Evolutionary conservation across 2,797 vertebrate species (phyloP).

Genomic region (Coreius guichenoti): DNA sequence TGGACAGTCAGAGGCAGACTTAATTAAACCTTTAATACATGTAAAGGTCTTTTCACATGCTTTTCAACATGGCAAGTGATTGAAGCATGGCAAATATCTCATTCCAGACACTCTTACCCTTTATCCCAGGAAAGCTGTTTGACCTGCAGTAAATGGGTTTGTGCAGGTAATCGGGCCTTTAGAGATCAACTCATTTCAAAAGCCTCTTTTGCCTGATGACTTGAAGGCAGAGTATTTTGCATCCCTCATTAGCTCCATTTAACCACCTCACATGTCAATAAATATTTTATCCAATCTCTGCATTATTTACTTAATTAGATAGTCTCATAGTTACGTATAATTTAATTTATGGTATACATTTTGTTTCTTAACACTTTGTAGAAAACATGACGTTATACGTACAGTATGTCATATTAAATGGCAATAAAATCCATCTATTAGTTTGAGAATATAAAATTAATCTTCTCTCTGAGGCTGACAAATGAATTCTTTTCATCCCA

Average conservation of each 20-base stretch:
- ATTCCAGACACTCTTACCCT: neutral
- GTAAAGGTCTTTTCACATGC: neutral
- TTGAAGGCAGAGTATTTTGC: conserved; percentile 37
- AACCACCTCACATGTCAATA: conserved; percentile 19
- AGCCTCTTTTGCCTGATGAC: conserved; percentile 35
- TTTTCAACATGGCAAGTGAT: conserved; percentile 30
- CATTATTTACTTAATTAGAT: conserved; percentile 32
- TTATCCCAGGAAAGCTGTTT: conserved; percentile 17
- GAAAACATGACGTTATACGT: neutral
- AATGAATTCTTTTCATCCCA: conserved; percentile 56
- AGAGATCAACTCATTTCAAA: conserved; percentile 7
- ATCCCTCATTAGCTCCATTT: conserved; percentile 35
- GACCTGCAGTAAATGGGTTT: conserved; percentile 37
- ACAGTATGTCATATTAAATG: neutral
- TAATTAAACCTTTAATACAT: conserved; percentile 11
- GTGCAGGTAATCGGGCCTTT: conserved; percentile 20
- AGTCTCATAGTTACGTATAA: neutral
- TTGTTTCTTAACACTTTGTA: neutral
- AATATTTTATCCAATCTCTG: conserved; percentile 4
- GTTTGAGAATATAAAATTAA: conserved; percentile 36
- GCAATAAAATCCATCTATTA: conserved; percentile 3
- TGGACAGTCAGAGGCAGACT: neutral
- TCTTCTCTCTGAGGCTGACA: conserved; percentile 45
- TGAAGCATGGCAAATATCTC: conserved; percentile 32
- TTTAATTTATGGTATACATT: neutral